Percentiles rank a stretch among this genome's conserved stretches.
phyloP scores from a whole-genome alignment of 2,797 vertebrate genomes.

The Xerus rutilus region DNA sequence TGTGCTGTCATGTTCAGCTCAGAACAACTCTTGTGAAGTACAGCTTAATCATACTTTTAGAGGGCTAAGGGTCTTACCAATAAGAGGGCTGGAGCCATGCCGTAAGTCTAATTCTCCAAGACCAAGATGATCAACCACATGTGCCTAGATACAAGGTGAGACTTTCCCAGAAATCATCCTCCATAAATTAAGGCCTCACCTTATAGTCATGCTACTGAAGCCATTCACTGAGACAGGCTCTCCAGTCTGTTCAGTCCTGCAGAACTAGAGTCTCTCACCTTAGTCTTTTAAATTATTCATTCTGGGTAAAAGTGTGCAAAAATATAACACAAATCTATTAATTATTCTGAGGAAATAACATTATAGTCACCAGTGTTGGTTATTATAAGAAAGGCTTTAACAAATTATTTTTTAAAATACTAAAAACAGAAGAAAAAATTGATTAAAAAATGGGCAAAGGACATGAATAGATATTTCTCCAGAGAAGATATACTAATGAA shows the following conservation, averaged over 20 bases:
- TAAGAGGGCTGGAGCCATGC: background rate
- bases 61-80: background rate
- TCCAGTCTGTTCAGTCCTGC: background rate
- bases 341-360: conserved; percentile 21
- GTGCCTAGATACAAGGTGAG: background rate
- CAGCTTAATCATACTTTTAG: conserved; percentile 20
- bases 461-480: background rate
- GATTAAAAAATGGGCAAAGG: conserved; percentile 13
- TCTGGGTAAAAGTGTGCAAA: background rate
- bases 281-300: background rate
- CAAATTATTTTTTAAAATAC: conserved; percentile 25
- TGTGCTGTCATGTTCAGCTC: background rate
- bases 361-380: background rate
- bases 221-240: too few species aligned
- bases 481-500: background rate
- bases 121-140: background rate
- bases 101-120: conserved; percentile 6
- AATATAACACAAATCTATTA: conserved; percentile 35
- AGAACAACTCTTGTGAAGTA: conserved; percentile 20
- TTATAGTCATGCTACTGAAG: background rate
- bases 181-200: background rate
- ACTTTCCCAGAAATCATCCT: background rate
- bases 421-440: background rate
- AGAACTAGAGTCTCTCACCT: background rate
- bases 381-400: conserved; percentile 43